Base-by-base conservation (phyloP, 2,888 invertebrate genomes). In the Sepiola atlantica region DNA sequence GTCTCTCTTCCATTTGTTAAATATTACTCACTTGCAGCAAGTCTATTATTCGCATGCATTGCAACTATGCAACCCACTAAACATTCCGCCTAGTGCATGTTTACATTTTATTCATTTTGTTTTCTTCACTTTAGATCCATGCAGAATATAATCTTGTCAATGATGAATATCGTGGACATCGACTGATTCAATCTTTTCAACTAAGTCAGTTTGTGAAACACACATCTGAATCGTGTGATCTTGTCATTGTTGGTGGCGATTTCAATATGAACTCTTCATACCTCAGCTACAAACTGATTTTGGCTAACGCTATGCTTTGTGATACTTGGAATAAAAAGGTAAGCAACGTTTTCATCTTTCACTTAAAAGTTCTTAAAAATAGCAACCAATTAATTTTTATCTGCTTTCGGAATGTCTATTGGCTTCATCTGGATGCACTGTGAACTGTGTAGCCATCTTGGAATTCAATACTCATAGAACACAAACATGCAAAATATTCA, bases 141-240 rank as follows among this genome's bases (percentile, higher is more conserved):
- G 99, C 99, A 0, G 99, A 99, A 97, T 99, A 99, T 96, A 98
- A 98, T 97, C 98, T 98, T 90, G 98, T 98, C 95, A 98, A 98
- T 96, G 99, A 99, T 97, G 97, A 98, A 95, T 99, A 99, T 97
- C 98, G 98, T 96, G 98, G 99, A 91, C 99, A 99, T 97, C 98
- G 99, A 96, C 98, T 99, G 18, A 98, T 99, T 94, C 99, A 99
- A 98, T 99, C 99, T 0, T 99, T 98, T 97, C 99, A 99, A 96
- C 98, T 99, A 94, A 99, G 99, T 95, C 99, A 99, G 98, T 99
- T 99, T 97, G 98, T 99, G 94, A 98, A 98, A 96, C 98, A 99
- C 96, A 99, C 99, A 0, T 98, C 98, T 92, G 98, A 98, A 8
- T 95, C 96, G n/a, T 97, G 97, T 94, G 99, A 99, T 97, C 97